Evolutionary conservation across 2,113 vertebrate species (phyloP).

Genomic region (Cyanoramphus novaezelandiae): DNA sequence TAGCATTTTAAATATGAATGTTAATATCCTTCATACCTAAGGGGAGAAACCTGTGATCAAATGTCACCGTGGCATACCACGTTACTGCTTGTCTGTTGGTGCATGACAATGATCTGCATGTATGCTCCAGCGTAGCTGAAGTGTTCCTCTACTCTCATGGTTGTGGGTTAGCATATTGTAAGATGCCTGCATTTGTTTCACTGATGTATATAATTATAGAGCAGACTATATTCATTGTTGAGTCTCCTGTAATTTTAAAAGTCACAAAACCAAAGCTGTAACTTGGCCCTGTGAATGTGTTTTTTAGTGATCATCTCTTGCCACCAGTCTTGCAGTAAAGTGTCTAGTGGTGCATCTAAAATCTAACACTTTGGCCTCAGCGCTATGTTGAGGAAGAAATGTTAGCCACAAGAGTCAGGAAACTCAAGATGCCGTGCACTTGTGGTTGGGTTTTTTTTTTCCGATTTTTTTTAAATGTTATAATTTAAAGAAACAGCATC

Average conservation of each 20-base stretch:
- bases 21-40: not conserved
- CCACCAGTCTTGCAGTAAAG: not conserved
- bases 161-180: rapidly evolving
- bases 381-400: not conserved
- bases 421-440: rapidly evolving
- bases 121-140: not conserved
- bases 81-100: not conserved
- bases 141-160: not conserved
- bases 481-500: not conserved
- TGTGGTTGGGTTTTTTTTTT: not conserved
- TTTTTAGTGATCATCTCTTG: not conserved
- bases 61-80: too few species aligned
- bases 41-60: not conserved
- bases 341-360: not conserved
- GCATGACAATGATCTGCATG: rapidly evolving
- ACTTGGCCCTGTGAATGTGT: not conserved
- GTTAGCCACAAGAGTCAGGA: not conserved
- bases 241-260: not conserved
- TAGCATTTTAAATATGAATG: not conserved
- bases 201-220: not conserved
- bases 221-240: not conserved
- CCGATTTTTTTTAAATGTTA: not conserved
- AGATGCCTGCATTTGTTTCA: not conserved
- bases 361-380: not conserved
- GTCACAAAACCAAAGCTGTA: not conserved